Conservation (phyloP, 2,888 invertebrate genomes). For the Acleris holmiana region DNA sequence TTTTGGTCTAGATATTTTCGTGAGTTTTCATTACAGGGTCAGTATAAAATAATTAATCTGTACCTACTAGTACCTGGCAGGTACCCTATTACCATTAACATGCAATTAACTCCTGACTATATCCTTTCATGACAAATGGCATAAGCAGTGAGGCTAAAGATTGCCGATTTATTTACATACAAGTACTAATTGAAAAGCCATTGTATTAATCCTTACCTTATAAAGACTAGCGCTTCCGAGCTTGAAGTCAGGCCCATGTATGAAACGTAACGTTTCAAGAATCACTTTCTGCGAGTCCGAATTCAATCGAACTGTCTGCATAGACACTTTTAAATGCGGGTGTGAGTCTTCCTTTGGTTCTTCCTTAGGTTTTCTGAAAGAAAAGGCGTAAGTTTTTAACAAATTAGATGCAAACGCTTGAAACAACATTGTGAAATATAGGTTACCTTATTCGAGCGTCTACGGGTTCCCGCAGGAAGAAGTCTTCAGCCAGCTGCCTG, state of each 20-base stretch:
- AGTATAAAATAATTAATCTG: too few species aligned
- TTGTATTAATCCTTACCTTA: constrained; percentile 64
- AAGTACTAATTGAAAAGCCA: neutral
- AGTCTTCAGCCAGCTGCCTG: constrained; percentile 85
- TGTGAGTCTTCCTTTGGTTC: constrained; percentile 76
- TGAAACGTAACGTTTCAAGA: constrained; percentile 88
- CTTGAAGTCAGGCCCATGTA: constrained; percentile 89
- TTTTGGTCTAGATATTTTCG: too few species aligned
- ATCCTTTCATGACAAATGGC: too few species aligned
- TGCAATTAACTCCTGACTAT: too few species aligned
- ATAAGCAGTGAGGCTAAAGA: too few species aligned
- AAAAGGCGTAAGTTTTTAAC: neutral
- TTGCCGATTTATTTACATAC: neutral
- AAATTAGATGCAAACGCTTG: neutral
- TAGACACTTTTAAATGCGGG: constrained; percentile 87
- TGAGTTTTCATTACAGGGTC: too few species aligned
- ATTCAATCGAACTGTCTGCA: constrained; percentile 88
- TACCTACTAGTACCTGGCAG: too few species aligned
- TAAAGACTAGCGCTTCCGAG: constrained; percentile 82
- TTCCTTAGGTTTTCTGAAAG: constrained; percentile 67
- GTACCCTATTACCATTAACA: too few species aligned
- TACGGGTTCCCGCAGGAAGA: constrained; percentile 85
- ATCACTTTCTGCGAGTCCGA: constrained; percentile 89
- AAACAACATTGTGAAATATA: constrained; percentile 30
- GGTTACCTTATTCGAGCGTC: constrained; percentile 85